phyloP scores from a whole-genome alignment of 2,113 vertebrate genomes.

The Larimichthys crocea region DNA sequence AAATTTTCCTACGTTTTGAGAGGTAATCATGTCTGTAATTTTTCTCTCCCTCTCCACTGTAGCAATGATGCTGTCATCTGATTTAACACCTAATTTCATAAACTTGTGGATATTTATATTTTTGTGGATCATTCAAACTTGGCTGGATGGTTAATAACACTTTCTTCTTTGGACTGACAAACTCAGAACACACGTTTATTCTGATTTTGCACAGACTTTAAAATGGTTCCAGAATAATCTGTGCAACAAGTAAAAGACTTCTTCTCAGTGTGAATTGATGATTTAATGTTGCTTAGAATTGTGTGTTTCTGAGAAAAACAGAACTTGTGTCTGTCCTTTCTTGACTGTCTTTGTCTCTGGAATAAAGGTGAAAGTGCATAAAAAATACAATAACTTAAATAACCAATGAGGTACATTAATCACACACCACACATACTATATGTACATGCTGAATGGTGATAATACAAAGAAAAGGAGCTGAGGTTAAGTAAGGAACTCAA shows the following conservation, averaged over 20 bases:
- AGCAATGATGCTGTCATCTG: too few species aligned
- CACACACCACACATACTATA: slow-evolving; percentile 51
- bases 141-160: too few species aligned
- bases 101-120: too few species aligned
- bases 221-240: not conserved
- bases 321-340: not conserved
- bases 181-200: too few species aligned
- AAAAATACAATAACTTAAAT: slow-evolving; percentile 77
- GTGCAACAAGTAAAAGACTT: not conserved
- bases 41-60: too few species aligned
- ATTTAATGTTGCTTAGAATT: too few species aligned
- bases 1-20: too few species aligned
- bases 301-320: not conserved
- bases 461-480: slow-evolving; percentile 73
- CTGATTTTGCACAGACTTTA: too few species aligned
- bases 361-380: slow-evolving; percentile 50
- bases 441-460: slow-evolving; percentile 65
- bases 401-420: slow-evolving; percentile 77
- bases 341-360: not conserved
- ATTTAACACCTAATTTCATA: too few species aligned
- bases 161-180: too few species aligned
- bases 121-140: too few species aligned
- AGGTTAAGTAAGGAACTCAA: slow-evolving; percentile 74
- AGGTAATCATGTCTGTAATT: too few species aligned
- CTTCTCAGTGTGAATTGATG: not conserved